Evolutionary conservation across 1,140 invertebrate species (phyloP), one percentile per base, ranked within the genome.

Genomic region (Carposina sasakii): DNA sequence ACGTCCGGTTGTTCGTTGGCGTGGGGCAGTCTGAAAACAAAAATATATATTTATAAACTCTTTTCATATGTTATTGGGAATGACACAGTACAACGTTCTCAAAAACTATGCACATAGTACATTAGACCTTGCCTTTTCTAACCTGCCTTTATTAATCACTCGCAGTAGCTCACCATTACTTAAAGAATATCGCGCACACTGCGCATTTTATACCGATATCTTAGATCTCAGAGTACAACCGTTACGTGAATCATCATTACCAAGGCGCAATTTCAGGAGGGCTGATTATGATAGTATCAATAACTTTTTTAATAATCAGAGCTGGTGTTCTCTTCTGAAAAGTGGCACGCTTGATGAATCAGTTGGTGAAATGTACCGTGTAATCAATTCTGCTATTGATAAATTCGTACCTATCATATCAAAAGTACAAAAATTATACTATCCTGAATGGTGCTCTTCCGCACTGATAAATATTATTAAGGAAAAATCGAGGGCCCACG

Each of bases 1-100:
- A 88, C 87, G 20, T 83, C 79, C 0, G 76, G 70, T 1, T 78
- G 70, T 26, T 86, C 67, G 44, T 85, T 74, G 3, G 86, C 85
- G 12, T 86, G 79, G 3, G 89, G 88, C 41, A 90, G 57, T 51
- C 78, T 83, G 26, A n/a, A 39, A 47, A 46, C 16, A 48, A 39
- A 43, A n/a, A n/a, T n/a, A n/a, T n/a, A n/a, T n/a, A n/a, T n/a
- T n/a, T n/a, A n/a, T n/a, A n/a, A n/a, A n/a, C n/a, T n/a, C n/a
- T n/a, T n/a, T n/a, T n/a, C n/a, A n/a, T n/a, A n/a, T n/a, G n/a
- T n/a, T n/a, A n/a, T n/a, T n/a, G n/a, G n/a, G n/a, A n/a, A n/a
- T n/a, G n/a, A n/a, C n/a, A n/a, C n/a, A n/a, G n/a, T n/a, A n/a
- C n/a, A n/a, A n/a, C n/a, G n/a, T n/a, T n/a, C n/a, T n/a, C n/a